A percentile compares a stretch with the other conserved stretches of the same genome.
phyloP scores from a whole-genome alignment of 37 sponge, comb jelly and placozoan species.

The Diacarnus erythraeanus region DNA sequence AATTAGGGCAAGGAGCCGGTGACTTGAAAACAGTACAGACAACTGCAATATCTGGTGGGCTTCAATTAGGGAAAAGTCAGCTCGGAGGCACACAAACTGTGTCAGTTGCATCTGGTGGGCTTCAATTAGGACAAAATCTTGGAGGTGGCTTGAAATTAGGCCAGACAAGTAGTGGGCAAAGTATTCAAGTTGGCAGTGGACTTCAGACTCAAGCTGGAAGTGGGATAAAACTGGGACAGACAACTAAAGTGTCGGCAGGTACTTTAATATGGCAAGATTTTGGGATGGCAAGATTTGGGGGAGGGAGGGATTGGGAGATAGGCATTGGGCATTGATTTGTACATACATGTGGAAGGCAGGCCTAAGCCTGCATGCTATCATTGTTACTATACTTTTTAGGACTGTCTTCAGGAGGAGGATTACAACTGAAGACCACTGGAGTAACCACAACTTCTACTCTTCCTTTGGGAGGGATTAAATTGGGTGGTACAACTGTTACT shows the following conservation, averaged over 20 bases:
- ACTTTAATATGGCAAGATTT: too few relatives aligned
- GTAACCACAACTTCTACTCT: not conserved
- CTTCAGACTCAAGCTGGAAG: not conserved
- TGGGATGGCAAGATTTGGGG: too few relatives aligned
- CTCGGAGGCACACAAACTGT: too few relatives aligned
- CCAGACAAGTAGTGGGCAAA: not conserved
- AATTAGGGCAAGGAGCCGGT: slow-evolving; percentile 12
- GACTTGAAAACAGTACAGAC: too few relatives aligned
- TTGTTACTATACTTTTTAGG: too few relatives aligned
- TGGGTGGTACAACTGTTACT: not conserved
- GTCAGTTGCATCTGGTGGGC: too few relatives aligned
- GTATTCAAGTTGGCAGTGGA: not conserved
- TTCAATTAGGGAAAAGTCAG: not conserved
- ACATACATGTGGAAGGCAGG: not conserved
- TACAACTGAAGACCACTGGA: not conserved
- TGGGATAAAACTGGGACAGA: slow-evolving; percentile 5
- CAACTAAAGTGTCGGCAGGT: not conserved
- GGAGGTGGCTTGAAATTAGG: slow-evolving; percentile 5
- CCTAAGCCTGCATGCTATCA: too few relatives aligned
- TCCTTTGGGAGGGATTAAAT: not conserved
- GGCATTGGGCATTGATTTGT: not conserved
- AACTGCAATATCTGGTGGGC: not conserved
- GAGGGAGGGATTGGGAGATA: not conserved
- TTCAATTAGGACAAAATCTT: not conserved
- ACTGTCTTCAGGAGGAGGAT: too few relatives aligned